phyloP scores from a whole-genome alignment of 2,797 vertebrate genomes.

The Clarias laeviceps region DNA sequence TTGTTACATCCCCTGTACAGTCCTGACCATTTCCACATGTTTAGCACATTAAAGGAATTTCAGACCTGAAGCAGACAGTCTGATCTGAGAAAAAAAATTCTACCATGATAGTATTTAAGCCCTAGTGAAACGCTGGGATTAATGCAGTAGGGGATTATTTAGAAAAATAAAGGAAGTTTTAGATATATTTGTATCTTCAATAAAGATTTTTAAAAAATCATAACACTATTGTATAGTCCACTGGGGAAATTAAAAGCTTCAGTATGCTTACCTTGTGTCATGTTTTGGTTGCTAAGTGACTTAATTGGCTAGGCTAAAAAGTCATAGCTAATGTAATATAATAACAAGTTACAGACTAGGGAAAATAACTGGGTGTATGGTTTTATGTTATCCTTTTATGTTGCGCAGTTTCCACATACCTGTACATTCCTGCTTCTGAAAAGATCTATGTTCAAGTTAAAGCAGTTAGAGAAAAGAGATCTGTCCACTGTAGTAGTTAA shows the following conservation, averaged over 20 bases:
- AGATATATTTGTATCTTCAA: background rate
- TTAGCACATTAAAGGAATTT: too few species aligned
- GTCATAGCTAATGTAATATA: background rate
- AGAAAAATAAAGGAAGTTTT: too few species aligned
- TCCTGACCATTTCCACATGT: too few species aligned
- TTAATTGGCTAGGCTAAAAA: background rate
- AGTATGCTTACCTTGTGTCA: background rate
- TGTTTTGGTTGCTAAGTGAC: background rate
- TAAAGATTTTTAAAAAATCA: background rate
- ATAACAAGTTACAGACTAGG: background rate
- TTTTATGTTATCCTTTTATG: background rate
- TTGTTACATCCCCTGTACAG: too few species aligned
- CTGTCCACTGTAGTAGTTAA: slow-evolving; percentile 76
- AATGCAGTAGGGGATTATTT: too few species aligned
- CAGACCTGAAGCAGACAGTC: too few species aligned
- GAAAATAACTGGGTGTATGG: background rate
- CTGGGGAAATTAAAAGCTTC: background rate
- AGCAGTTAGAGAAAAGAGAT: slow-evolving; percentile 79
- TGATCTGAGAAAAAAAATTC: too few species aligned
- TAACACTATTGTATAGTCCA: background rate
- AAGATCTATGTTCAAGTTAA: slow-evolving; percentile 76
- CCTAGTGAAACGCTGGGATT: too few species aligned
- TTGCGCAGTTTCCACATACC: background rate
- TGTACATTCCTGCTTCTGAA: background rate
- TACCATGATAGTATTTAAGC: too few species aligned